A percentile compares a stretch with the other conserved stretches of the same genome.
Evolutionary conservation across 2,797 vertebrate species (phyloP).

Genomic region (Onychomys torridus): DNA sequence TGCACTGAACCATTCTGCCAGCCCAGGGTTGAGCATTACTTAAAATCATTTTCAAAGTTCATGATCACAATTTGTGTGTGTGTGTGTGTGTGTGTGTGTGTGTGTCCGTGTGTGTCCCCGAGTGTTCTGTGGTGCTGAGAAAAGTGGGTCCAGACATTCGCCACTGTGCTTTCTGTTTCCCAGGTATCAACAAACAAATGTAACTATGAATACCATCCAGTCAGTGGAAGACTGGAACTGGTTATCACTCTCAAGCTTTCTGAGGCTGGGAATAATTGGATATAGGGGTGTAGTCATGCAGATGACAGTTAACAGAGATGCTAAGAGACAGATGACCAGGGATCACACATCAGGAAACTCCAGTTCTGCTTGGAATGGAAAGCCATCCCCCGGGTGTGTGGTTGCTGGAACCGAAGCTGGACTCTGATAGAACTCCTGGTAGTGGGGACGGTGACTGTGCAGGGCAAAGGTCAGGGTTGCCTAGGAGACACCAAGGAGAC

Average conservation of each 20-base stretch:
- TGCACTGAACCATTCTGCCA: background rate
- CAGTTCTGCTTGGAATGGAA: background rate
- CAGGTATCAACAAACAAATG: background rate
- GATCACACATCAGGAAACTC: background rate
- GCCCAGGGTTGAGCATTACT: background rate
- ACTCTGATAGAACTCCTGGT: background rate
- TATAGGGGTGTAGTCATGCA: background rate
- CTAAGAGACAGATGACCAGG: background rate
- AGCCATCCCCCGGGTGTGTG: background rate
- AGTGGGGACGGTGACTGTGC: background rate
- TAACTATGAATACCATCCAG: background rate
- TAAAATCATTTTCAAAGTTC: slow-evolving; percentile 30
- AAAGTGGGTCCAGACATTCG: background rate
- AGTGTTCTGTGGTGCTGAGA: background rate
- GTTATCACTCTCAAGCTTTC: background rate
- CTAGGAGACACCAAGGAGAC: background rate
- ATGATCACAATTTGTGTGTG: background rate
- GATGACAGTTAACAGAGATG: background rate
- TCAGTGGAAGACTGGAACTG: background rate
- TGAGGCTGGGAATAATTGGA: slow-evolving; percentile 17
- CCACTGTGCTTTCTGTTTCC: background rate
- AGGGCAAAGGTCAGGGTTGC: fast-evolving
- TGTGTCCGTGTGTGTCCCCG: background rate
- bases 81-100: too few relatives aligned
- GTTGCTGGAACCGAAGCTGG: background rate